phyloP scores from a whole-genome alignment of 2,888 invertebrate genomes.

The Alloscopus bannaensis region DNA sequence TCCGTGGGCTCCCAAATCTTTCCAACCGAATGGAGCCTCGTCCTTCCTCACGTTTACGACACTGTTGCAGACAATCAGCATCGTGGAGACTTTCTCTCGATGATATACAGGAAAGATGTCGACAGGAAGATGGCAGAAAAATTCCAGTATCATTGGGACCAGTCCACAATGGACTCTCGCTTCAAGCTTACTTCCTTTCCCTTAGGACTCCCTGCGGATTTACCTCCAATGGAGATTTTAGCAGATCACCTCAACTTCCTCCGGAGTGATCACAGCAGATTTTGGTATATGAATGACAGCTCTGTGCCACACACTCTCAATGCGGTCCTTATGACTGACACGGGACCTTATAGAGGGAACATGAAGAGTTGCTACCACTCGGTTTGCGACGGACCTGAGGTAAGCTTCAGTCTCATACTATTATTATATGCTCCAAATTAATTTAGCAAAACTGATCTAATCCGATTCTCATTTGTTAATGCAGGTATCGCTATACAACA shows the following conservation, averaged over 20 bases:
- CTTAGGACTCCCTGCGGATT: constrained; percentile 72
- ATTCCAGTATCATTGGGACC: constrained; percentile 72
- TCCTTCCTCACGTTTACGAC: constrained; percentile 70
- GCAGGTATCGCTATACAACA: constrained; percentile 64
- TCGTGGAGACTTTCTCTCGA: constrained; percentile 75
- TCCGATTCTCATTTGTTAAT: not conserved
- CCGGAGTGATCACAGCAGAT: constrained; percentile 75
- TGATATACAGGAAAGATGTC: constrained; percentile 74
- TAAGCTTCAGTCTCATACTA: constrained; percentile 9
- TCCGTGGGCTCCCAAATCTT: constrained; percentile 74
- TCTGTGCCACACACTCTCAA: constrained; percentile 73
- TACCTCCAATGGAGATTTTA: constrained; percentile 73
- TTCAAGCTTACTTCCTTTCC: constrained; percentile 73
- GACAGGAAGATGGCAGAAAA: constrained; percentile 74
- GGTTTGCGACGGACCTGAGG: constrained; percentile 72
- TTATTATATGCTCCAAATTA: too few species aligned
- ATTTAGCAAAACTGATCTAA: too few species aligned
- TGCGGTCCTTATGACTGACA: constrained; percentile 75
- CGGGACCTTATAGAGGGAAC: constrained; percentile 73
- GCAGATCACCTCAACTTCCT: constrained; percentile 74
- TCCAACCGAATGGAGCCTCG: constrained; percentile 73
- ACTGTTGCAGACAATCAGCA: constrained; percentile 69
- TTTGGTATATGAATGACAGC: constrained; percentile 75
- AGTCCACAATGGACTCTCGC: constrained; percentile 63
- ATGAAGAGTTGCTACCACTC: constrained; percentile 72